These are phyloP conservation scores for Isurus oxyrinchus DNA, from an alignment of 2,113 vertebrate species.

Conservation along the genomic window DNA sequence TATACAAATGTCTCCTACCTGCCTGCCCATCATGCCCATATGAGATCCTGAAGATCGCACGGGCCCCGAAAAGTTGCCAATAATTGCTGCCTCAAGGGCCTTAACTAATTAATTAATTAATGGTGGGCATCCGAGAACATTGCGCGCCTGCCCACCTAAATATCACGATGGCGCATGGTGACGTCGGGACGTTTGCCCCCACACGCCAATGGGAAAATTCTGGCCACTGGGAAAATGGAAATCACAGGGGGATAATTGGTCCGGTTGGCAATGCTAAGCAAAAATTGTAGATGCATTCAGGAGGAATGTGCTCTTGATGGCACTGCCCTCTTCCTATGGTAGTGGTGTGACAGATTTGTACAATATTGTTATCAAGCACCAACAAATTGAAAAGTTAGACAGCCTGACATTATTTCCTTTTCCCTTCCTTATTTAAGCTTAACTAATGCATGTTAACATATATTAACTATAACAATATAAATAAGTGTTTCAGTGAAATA, in stretches of 20 bases:
- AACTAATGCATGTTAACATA: neutral
- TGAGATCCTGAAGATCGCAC: no score
- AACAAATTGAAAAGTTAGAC: neutral
- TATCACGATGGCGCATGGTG: no score
- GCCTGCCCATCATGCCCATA: no score
- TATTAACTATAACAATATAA: neutral
- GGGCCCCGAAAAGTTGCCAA: no score
- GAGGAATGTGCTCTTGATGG: neutral
- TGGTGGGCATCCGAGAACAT: no score
- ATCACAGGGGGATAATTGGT: neutral
- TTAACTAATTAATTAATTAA: no score
- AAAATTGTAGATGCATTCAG: neutral
- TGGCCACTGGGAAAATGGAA: neutral
- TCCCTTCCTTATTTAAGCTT: neutral
- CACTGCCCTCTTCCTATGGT: neutral
- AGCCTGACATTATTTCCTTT: neutral
- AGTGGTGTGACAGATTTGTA: neutral
- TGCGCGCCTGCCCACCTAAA: no score
- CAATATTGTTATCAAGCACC: neutral
- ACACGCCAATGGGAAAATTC: no score
- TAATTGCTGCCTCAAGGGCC: no score
- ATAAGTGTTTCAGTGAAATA: neutral
- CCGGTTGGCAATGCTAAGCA: neutral
- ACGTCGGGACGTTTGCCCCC: no score
- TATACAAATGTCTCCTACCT: no score